Conservation (phyloP, 1,140 invertebrate genomes). For the Aphidius gifuensis region DNA sequence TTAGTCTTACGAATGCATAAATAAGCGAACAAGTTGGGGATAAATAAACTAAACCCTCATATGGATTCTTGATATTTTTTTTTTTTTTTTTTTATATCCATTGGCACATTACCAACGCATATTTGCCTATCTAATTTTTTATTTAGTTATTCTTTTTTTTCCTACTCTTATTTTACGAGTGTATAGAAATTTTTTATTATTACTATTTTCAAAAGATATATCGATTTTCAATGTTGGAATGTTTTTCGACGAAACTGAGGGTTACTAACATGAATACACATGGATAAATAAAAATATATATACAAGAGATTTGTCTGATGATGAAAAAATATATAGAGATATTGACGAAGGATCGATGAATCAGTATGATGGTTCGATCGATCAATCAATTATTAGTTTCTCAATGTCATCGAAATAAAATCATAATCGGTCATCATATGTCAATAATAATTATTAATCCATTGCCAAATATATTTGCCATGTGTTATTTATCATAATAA, state of each 20-base stretch:
- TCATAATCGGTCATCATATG: too few species aligned
- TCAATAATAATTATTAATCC: too few species aligned
- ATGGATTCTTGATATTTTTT: constrained; percentile 11
- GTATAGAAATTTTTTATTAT: too few species aligned
- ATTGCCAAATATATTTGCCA: too few species aligned
- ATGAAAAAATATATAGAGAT: not conserved
- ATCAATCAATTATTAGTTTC: constrained; percentile 33
- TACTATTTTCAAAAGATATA: not conserved
- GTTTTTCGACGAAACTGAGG: not conserved
- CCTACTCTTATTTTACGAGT: constrained; percentile 10
- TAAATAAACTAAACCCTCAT: constrained; percentile 15
- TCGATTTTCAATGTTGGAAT: not conserved
- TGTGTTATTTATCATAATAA: too few species aligned
- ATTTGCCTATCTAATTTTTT: too few species aligned
- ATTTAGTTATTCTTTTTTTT: not conserved
- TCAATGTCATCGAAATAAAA: not conserved
- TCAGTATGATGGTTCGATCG: constrained; percentile 31
- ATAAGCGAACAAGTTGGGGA: constrained; percentile 31
- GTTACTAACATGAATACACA: not conserved
- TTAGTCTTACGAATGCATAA: constrained; percentile 37
- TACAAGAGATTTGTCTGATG: not conserved
- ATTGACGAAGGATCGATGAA: not conserved
- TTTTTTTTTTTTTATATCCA: constrained; percentile 22
- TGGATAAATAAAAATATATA: not conserved
- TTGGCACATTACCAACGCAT: constrained; percentile 27